phyloP scores from a whole-genome alignment of 2,888 invertebrate species.

The Augiades crinisus region DNA sequence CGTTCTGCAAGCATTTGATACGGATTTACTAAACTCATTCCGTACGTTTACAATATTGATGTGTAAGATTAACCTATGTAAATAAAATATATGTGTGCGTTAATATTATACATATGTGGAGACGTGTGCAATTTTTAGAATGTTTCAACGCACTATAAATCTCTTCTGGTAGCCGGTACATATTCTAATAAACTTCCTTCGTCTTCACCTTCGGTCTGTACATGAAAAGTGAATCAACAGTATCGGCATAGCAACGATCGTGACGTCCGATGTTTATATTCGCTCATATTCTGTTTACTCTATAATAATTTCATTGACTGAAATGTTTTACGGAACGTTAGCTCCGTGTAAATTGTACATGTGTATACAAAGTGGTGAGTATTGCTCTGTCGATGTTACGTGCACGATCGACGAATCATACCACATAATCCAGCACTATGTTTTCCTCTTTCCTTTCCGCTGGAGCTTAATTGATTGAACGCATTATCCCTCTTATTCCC shows the following conservation, averaged over 20 bases:
- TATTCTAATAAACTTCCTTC: constrained; percentile 70
- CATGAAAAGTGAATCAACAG: constrained; percentile 61
- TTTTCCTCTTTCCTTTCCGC: background rate
- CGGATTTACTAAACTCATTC: no score
- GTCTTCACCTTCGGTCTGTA: constrained; percentile 61
- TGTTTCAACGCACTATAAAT: constrained; percentile 69
- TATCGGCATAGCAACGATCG: constrained; percentile 60
- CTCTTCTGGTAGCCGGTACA: constrained; percentile 60
- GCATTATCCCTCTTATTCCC: background rate
- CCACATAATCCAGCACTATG: background rate
- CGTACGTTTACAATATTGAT: no score
- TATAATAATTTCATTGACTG: constrained; percentile 73
- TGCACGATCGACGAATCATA: background rate
- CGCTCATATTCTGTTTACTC: constrained; percentile 66
- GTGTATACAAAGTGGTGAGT: constrained; percentile 10
- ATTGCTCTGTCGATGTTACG: background rate
- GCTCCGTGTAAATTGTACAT: constrained; percentile 27
- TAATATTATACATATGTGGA: no score
- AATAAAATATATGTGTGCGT: no score
- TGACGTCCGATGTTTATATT: constrained; percentile 66
- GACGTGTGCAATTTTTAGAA: constrained; percentile 67
- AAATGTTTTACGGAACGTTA: constrained; percentile 53
- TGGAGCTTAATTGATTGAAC: constrained; percentile 6
- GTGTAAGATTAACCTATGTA: no score
- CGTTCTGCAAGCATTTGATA: no score